A percentile compares a stretch with the other conserved stretches of the same genome.
Conservation (phyloP, 2,797 vertebrate species). For the Vultur gryphus region DNA sequence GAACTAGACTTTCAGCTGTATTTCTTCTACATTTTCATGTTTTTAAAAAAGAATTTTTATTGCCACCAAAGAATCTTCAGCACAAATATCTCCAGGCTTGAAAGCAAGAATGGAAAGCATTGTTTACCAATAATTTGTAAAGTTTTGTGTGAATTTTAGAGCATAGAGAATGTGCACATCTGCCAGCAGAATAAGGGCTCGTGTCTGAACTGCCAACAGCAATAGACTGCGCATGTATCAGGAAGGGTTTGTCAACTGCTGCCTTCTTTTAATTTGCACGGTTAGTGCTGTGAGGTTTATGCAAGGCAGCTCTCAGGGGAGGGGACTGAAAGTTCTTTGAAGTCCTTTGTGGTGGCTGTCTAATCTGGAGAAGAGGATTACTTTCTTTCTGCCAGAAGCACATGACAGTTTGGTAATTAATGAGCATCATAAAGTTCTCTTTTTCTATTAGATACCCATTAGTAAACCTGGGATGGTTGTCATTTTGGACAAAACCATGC, state of each 20-base stretch:
- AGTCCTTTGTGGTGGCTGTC: constrained; percentile 91
- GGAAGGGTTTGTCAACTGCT: constrained; percentile 67
- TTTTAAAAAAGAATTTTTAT: neutral
- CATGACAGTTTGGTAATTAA: constrained; percentile 95
- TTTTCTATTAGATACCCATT: constrained; percentile 96
- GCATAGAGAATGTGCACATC: neutral
- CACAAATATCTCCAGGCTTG: neutral
- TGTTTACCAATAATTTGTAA: constrained; percentile 21
- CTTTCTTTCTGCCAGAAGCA: constrained; percentile 86
- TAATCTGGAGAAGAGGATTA: constrained; percentile 91
- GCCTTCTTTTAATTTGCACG: constrained; percentile 69
- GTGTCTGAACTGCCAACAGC: constrained; percentile 52
- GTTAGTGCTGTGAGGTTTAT: constrained; percentile 87
- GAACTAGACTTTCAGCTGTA: neutral
- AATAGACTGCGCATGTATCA: constrained; percentile 46
- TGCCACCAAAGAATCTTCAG: neutral
- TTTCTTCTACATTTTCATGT: neutral
- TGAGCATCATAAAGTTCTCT: constrained; percentile 95
- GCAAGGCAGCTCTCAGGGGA: constrained; percentile 78
- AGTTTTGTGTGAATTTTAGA: constrained; percentile 27
- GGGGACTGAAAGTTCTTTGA: constrained; percentile 84
- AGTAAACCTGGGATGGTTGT: constrained; percentile 94
- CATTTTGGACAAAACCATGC: constrained; percentile 97
- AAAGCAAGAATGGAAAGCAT: constrained; percentile 5
- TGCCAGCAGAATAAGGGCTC: constrained; percentile 42